Evolutionary conservation across 1,140 invertebrate genomes (phyloP), one percentile per base, ranked within the genome.

Genomic region (Ylistrum balloti): DNA sequence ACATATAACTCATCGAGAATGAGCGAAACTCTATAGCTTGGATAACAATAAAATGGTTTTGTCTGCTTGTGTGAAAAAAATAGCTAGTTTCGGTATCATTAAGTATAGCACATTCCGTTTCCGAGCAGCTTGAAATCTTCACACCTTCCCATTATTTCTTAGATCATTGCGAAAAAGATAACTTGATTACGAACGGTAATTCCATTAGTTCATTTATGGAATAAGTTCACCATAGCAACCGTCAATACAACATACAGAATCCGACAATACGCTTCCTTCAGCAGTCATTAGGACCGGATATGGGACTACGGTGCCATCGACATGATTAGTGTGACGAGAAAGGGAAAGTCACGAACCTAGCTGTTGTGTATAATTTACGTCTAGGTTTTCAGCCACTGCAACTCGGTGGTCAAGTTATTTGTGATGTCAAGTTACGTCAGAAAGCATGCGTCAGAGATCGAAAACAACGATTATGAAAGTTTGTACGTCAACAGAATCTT

Each of bases 191-290:
- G 56, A 74, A 28, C 56, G 56, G n/a, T 74, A 74, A 74, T 74
- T 74, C 56, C 22, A 74, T 74, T 74, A 74, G 56, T 74, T 74
- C 28, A 74, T 74, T 74, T 74, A 74, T 74, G 56, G n/a, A 22
- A 74, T 74, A 74, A 74, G 22, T 28, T 74, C n/a, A 28, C 56
- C n/a, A 74, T 74, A 17, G 56, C 56, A 74, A n/a, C 56, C 56
- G 56, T 28, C 56, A 74, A 74, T 28, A 28, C 56, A 74, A 74
- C 56, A n/a, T 74, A 74, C 22, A 28, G 56, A 74, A 74, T 74
- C 56, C n/a, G 56, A n/a, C n/a, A 74, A 74, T 74, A 28, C 56
- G 56, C 56, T 74, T 74, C 56, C 56, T 74, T 74, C n/a, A n/a
- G 20, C 28, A 74, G 56, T 28, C 56, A 74, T 74, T 74, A 74